Percentiles rank a stretch among this genome's conserved stretches.
phyloP scores from a whole-genome alignment of 2,888 invertebrate genomes.

The Limnephilus auricula region DNA sequence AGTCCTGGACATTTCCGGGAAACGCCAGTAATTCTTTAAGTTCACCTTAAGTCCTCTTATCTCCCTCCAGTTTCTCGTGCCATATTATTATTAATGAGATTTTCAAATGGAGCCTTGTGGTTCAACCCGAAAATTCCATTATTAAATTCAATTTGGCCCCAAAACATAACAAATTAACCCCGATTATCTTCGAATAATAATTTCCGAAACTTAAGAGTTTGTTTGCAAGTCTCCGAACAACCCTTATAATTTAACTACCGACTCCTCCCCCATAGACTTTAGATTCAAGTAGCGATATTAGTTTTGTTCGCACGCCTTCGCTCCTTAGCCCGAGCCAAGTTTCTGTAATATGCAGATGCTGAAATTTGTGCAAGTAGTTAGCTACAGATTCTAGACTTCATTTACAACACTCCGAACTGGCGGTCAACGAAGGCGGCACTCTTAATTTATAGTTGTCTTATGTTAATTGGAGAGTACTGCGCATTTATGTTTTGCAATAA shows the following conservation, averaged over 20 bases:
- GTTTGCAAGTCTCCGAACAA: background rate
- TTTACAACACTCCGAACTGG: background rate
- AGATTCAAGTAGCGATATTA: constrained; percentile 16
- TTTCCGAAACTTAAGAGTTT: background rate
- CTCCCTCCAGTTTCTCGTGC: background rate
- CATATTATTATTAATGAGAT: background rate
- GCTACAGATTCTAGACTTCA: background rate
- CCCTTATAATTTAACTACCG: constrained; percentile 26
- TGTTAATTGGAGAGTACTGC: background rate
- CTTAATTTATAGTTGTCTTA: background rate
- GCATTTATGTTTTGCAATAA: background rate
- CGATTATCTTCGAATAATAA: constrained; percentile 27
- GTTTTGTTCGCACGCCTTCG: constrained; percentile 9
- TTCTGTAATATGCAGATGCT: constrained; percentile 1
- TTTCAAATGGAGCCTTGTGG: background rate
- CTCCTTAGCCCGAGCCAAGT: background rate
- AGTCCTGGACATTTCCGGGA: background rate
- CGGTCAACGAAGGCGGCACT: background rate
- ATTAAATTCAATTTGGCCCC: background rate
- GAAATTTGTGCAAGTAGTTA: background rate
- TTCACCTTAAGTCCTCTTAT: background rate
- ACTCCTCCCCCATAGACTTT: background rate
- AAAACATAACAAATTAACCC: background rate
- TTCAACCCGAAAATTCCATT: background rate
- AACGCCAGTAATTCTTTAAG: background rate